These are phyloP conservation scores for Neotoxoptera formosana DNA, from an alignment of 1,140 invertebrate genomes.

Conservation along the genomic window DNA sequence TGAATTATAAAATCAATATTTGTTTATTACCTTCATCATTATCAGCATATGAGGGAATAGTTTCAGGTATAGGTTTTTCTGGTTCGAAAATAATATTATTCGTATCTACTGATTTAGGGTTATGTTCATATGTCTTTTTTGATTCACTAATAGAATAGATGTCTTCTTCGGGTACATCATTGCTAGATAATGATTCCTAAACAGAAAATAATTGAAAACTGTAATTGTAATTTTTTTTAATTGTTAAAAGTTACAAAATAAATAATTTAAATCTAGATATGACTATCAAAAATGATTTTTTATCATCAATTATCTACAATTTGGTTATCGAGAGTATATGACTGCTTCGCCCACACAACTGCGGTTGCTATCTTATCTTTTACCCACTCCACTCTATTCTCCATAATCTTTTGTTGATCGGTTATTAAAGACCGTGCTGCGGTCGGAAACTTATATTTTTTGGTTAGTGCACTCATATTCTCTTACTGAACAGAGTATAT, in stretches of 20 bases:
- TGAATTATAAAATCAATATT: not conserved
- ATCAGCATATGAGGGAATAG: not conserved
- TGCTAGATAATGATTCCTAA: constrained; percentile 36
- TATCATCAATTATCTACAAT: not conserved
- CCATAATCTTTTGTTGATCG: not conserved
- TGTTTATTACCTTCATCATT: not conserved
- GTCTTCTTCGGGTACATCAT: constrained; percentile 24
- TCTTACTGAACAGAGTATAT: not conserved
- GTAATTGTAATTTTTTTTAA: not conserved
- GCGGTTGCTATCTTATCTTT: not conserved
- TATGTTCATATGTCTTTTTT: not conserved
- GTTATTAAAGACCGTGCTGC: not conserved
- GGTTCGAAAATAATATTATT: not conserved
- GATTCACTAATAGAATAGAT: constrained; percentile 13
- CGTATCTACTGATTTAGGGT: not conserved
- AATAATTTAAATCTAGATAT: not conserved
- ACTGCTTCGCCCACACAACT: not conserved
- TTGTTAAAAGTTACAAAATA: not conserved
- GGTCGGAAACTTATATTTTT: not conserved
- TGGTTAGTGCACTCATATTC: not conserved
- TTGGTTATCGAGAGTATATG: not conserved
- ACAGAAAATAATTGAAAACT: not conserved
- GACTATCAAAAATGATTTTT: not conserved
- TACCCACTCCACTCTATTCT: not conserved
- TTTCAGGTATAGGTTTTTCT: not conserved